Conservation (phyloP, 2,888 invertebrate genomes). For the Micropterix aruncella region DNA sequence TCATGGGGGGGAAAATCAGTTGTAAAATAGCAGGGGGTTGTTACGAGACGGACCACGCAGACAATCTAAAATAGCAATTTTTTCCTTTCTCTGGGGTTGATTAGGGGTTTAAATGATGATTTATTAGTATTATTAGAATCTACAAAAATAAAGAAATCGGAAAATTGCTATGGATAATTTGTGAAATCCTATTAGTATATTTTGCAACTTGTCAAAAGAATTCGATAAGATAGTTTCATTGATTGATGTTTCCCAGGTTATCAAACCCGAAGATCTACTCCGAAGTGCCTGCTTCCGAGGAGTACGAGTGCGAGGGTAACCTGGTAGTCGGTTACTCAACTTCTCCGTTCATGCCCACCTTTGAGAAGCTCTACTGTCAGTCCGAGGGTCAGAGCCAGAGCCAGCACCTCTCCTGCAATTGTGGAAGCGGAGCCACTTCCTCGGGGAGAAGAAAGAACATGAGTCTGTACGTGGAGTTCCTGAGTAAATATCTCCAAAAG, state of each 20-base stretch:
- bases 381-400: slow-evolving; percentile 4
- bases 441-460: slow-evolving; percentile 10
- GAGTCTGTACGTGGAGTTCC: slow-evolving; percentile 20
- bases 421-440: slow-evolving; percentile 1
- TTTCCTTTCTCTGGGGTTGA: too few relatives aligned
- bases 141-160: too few relatives aligned
- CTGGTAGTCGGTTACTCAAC: slow-evolving; percentile 23
- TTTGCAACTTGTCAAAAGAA: background rate
- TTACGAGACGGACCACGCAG: too few relatives aligned
- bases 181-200: too few relatives aligned
- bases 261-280: slow-evolving; percentile 15
- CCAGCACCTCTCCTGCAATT: slow-evolving; percentile 7
- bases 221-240: slow-evolving; percentile 1
- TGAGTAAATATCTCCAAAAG: slow-evolving; percentile 26
- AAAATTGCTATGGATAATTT: too few relatives aligned
- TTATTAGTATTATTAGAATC: too few relatives aligned
- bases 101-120: too few relatives aligned
- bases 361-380: slow-evolving; percentile 11
- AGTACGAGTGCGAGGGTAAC: slow-evolving; percentile 27
- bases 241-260: slow-evolving; percentile 11
- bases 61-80: too few relatives aligned
- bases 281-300: slow-evolving; percentile 21
- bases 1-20: too few relatives aligned
- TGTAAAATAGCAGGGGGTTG: too few relatives aligned
- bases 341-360: slow-evolving; percentile 16